These are phyloP conservation scores for Poeciliopsis prolifica DNA, from an alignment of 2,113 vertebrate species.

Conservation along the genomic window DNA sequence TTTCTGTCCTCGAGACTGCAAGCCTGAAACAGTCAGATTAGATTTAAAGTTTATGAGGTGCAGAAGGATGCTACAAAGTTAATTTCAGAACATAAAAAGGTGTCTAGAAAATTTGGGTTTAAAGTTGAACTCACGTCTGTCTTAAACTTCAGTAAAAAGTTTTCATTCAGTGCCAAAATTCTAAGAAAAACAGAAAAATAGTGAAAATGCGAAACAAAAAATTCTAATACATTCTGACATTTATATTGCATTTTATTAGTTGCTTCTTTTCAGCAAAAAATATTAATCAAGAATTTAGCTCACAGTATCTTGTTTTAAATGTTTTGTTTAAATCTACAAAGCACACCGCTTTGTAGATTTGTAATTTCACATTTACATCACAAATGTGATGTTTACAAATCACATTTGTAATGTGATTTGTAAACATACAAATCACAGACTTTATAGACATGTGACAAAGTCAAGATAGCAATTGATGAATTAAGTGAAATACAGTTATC, in stretches of 20 bases:
- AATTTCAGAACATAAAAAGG: not conserved
- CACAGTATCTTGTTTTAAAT: too few relatives aligned
- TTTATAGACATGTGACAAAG: not conserved
- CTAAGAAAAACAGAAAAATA: constrained; percentile 66
- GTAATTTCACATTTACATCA: too few relatives aligned
- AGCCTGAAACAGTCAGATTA: constrained; percentile 73
- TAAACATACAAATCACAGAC: not conserved
- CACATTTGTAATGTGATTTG: too few relatives aligned
- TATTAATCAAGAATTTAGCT: not conserved
- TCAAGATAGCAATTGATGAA: not conserved
- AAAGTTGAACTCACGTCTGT: constrained; percentile 87
- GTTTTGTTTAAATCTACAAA: not conserved
- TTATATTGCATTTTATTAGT: not conserved
- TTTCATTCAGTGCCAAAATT: constrained; percentile 91
- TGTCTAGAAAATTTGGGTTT: not conserved
- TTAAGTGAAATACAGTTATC: not conserved
- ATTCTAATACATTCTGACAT: not conserved
- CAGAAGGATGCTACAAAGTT: not conserved
- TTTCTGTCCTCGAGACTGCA: constrained; percentile 87
- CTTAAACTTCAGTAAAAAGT: constrained; percentile 94
- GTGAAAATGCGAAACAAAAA: not conserved
- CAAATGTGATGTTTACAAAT: too few relatives aligned
- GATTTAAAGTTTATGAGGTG: not conserved
- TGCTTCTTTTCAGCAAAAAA: not conserved
- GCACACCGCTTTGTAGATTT: too few relatives aligned